Evolutionary conservation across 2,113 vertebrate species (phyloP).

Genomic region (Hiodon tergisus): DNA sequence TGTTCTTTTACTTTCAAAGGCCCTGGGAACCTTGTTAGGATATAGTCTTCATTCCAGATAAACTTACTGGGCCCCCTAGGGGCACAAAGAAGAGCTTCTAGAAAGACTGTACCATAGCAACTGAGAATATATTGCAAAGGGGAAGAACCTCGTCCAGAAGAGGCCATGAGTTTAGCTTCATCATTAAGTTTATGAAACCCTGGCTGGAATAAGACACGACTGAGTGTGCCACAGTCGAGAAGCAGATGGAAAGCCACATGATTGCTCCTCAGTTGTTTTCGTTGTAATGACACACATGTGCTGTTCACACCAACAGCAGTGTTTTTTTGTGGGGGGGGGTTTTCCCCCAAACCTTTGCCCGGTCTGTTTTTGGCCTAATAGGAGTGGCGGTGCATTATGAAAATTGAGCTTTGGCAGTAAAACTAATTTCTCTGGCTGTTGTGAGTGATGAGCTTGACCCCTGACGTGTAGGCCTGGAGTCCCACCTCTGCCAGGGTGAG

Average conservation of each 20-base stretch:
- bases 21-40: too few species aligned
- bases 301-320: background rate
- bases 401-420: conserved; percentile 41
- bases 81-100: too few species aligned
- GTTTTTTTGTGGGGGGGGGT: background rate
- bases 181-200: conserved; percentile 36
- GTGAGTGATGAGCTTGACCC: conserved; percentile 40
- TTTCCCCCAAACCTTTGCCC: too few species aligned
- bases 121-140: background rate
- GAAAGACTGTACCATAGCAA: too few species aligned
- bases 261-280: conserved; percentile 18
- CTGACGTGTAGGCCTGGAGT: background rate
- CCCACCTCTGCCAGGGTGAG: background rate
- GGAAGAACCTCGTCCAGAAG: conserved; percentile 22
- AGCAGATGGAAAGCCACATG: conserved; percentile 34
- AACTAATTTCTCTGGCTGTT: conserved; percentile 29
- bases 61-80: too few species aligned
- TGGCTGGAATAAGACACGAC: conserved; percentile 20
- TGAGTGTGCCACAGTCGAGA: conserved; percentile 26
- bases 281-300: background rate
- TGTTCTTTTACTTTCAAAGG: too few species aligned
- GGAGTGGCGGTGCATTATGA: conserved; percentile 39
- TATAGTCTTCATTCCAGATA: too few species aligned
- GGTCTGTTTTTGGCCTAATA: conserved; percentile 13
- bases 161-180: conserved; percentile 38